phyloP scores from a whole-genome alignment of 2,113 vertebrate species.

The Anthoscopus minutus region DNA sequence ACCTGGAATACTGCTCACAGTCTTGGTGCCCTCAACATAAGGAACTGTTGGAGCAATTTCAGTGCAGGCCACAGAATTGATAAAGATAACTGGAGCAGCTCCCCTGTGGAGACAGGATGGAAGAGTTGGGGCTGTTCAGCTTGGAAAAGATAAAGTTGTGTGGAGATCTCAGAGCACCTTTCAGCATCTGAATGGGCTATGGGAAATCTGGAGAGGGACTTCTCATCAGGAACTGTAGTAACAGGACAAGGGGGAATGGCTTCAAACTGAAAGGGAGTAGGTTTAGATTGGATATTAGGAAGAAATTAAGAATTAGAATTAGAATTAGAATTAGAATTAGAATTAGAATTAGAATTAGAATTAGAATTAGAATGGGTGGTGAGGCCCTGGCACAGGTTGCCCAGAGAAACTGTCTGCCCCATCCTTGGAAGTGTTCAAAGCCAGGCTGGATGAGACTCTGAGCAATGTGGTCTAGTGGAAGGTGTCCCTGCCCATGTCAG shows the following conservation, averaged over 20 bases:
- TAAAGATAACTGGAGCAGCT: neutral
- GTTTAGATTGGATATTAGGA: neutral
- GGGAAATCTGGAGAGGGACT: neutral
- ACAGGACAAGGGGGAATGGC: neutral
- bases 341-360: neutral
- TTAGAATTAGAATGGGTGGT: neutral
- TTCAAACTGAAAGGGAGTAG: neutral
- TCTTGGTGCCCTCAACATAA: neutral
- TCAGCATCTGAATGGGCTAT: neutral
- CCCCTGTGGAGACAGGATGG: neutral
- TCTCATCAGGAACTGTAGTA: neutral
- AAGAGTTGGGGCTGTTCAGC: neutral
- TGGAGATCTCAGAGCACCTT: neutral
- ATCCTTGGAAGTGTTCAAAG: neutral
- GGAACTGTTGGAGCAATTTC: neutral
- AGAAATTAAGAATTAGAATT: neutral
- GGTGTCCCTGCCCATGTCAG: neutral
- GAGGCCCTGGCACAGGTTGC: neutral
- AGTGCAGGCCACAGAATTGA: neutral
- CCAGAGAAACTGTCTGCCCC: neutral
- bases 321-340: neutral
- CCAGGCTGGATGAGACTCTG: neutral
- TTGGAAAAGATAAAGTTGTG: neutral
- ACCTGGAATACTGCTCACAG: neutral
- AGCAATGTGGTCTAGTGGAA: neutral